A percentile compares a stretch with the other conserved stretches of the same genome.
These are phyloP conservation scores for Australoheros facetus DNA, from an alignment of 2,797 vertebrate genomes.

Conservation along the genomic window DNA sequence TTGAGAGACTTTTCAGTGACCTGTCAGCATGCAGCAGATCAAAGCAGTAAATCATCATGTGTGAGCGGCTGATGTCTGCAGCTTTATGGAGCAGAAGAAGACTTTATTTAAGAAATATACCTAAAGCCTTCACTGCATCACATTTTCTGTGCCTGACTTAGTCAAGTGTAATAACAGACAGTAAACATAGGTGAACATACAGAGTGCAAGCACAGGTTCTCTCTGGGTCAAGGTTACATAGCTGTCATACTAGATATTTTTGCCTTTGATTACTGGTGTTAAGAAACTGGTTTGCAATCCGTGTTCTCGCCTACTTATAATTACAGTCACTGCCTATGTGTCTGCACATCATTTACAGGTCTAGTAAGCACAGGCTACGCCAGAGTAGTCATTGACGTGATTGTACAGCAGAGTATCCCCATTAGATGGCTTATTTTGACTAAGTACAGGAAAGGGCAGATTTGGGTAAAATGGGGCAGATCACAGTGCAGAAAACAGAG, in stretches of 20 bases:
- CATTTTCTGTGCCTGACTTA: background rate
- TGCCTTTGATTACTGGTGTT: background rate
- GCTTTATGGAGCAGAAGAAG: background rate
- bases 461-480: conserved; percentile 53
- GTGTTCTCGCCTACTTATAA: background rate
- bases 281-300: conserved; percentile 52
- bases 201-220: conserved; percentile 17
- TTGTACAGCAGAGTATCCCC: conserved; percentile 31
- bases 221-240: conserved; percentile 39
- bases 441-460: conserved; percentile 76
- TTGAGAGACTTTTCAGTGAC: conserved; percentile 46
- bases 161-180: background rate
- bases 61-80: conserved; percentile 9
- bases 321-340: background rate
- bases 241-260: conserved; percentile 50
- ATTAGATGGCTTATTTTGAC: conserved; percentile 50
- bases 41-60: conserved; percentile 49
- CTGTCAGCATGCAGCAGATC: conserved; percentile 45
- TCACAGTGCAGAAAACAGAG: conserved; percentile 47
- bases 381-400: conserved; percentile 34
- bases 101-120: background rate
- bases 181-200: background rate
- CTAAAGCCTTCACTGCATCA: background rate
- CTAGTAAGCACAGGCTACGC: conserved; percentile 11
- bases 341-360: conserved; percentile 5